Evolutionary conservation across 1,140 invertebrate species (phyloP).

Genomic region (Drosophila nannoptera): DNA sequence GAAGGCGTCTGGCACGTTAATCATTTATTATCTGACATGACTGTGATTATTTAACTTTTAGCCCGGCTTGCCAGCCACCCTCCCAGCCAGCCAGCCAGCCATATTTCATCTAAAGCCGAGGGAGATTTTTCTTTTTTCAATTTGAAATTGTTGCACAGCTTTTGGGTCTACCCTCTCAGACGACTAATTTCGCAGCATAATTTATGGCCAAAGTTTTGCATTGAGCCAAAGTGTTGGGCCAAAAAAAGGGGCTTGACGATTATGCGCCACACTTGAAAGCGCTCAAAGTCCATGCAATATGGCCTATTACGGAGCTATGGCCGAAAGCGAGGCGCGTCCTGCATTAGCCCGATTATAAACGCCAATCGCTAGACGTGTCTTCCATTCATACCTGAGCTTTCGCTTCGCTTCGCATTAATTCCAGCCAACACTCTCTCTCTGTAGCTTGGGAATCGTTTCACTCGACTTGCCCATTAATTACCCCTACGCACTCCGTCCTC

Average conservation of each 20-base stretch:
- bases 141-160: slow-evolving; percentile 30
- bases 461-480: slow-evolving; percentile 59
- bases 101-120: slow-evolving; percentile 59
- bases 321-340: not conserved
- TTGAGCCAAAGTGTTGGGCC: slow-evolving; percentile 10
- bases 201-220: slow-evolving; percentile 64
- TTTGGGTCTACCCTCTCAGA: slow-evolving; percentile 10
- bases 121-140: slow-evolving; percentile 21
- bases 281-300: slow-evolving; percentile 1
- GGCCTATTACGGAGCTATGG: slow-evolving; percentile 25
- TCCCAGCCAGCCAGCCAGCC: too few relatives aligned
- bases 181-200: slow-evolving; percentile 64
- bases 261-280: slow-evolving; percentile 51
- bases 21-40: slow-evolving; percentile 76
- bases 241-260: slow-evolving; percentile 57
- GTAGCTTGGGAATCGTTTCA: slow-evolving; percentile 38
- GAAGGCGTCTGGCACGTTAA: slow-evolving; percentile 51
- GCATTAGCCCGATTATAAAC: slow-evolving; percentile 19
- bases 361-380: not conserved
- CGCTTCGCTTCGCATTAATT: slow-evolving; percentile 52
- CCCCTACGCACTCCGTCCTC: slow-evolving; percentile 11
- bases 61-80: slow-evolving; percentile 39
- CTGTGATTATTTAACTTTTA: slow-evolving; percentile 75
- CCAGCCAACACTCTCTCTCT: slow-evolving; percentile 18
- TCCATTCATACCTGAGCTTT: slow-evolving; percentile 8